phyloP scores from a whole-genome alignment of 2,888 invertebrate species.

The Mesoligia furuncula region DNA sequence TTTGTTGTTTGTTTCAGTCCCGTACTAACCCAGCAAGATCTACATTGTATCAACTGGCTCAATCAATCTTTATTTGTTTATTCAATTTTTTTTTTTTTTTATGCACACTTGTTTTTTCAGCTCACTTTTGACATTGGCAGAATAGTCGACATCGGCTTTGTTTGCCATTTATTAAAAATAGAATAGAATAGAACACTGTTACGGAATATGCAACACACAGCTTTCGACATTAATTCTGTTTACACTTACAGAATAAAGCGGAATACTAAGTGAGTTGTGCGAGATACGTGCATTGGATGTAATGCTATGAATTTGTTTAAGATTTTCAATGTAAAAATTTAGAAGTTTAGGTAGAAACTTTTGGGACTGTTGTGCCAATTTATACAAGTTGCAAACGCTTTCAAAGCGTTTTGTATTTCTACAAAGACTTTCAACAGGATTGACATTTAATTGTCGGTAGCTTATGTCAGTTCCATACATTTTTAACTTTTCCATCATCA shows the following conservation, averaged over 20 bases:
- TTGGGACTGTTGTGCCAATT: not conserved
- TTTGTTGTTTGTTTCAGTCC: too few relatives aligned
- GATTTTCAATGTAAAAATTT: not conserved
- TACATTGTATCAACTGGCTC: too few relatives aligned
- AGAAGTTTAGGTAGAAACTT: not conserved
- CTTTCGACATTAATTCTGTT: constrained; percentile 43
- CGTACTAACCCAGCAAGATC: too few relatives aligned
- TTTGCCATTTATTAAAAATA: too few relatives aligned
- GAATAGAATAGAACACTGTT: too few relatives aligned
- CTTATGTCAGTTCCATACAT: not conserved
- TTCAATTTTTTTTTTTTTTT: too few relatives aligned
- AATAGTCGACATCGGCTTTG: too few relatives aligned
- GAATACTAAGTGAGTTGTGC: constrained; percentile 29
- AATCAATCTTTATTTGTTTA: too few relatives aligned
- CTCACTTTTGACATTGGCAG: too few relatives aligned
- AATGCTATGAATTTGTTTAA: too few relatives aligned
- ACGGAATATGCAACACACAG: constrained; percentile 10
- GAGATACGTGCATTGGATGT: not conserved
- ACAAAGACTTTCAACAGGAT: not conserved
- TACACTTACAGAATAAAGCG: constrained; percentile 34
- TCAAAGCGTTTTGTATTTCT: not conserved
- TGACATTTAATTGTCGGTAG: not conserved
- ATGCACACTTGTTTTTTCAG: too few relatives aligned
- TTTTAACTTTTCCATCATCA: not conserved
- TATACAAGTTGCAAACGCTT: not conserved